These are phyloP conservation scores for Lysandra coridon DNA, from an alignment of 2,888 invertebrate species.

Conservation along the genomic window DNA sequence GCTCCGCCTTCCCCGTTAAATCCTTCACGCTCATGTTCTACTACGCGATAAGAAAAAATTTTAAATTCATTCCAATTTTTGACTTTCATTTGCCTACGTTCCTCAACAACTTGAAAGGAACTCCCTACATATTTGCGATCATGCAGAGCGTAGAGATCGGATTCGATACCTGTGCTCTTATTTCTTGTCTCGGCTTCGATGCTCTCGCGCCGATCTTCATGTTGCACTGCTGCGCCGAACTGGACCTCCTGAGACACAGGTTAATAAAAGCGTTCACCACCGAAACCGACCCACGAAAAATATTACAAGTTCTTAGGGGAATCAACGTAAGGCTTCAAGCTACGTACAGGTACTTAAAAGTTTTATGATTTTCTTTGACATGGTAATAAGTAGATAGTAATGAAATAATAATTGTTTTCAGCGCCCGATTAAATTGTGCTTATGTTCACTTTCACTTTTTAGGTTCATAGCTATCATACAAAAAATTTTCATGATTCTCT, in stretches of 20 bases:
- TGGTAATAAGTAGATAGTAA: too few species aligned
- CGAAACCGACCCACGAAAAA: conserved; percentile 43
- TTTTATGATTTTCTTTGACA: conserved; percentile 38
- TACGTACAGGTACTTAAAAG: conserved; percentile 48
- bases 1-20: conserved; percentile 54
- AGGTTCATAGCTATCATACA: conserved; percentile 38
- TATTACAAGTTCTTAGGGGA: conserved; percentile 49
- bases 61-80: conserved; percentile 53
- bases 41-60: conserved; percentile 48
- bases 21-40: conserved; percentile 53
- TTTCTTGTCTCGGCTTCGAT: conserved; percentile 61
- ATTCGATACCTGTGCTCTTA: conserved; percentile 50
- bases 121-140: conserved; percentile 23
- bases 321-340: conserved; percentile 55
- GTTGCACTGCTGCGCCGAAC: conserved; percentile 61
- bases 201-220: conserved; percentile 64
- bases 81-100: conserved; percentile 52
- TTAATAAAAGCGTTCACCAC: conserved; percentile 50
- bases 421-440: too few species aligned
- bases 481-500: conserved; percentile 50
- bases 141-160: conserved; percentile 34
- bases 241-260: conserved; percentile 54
- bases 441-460: conserved; percentile 3
- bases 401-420: too few species aligned
- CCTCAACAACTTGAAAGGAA: conserved; percentile 51